Evolutionary conservation across 2,888 invertebrate species (phyloP).

Genomic region (Cheilosia variabilis): DNA sequence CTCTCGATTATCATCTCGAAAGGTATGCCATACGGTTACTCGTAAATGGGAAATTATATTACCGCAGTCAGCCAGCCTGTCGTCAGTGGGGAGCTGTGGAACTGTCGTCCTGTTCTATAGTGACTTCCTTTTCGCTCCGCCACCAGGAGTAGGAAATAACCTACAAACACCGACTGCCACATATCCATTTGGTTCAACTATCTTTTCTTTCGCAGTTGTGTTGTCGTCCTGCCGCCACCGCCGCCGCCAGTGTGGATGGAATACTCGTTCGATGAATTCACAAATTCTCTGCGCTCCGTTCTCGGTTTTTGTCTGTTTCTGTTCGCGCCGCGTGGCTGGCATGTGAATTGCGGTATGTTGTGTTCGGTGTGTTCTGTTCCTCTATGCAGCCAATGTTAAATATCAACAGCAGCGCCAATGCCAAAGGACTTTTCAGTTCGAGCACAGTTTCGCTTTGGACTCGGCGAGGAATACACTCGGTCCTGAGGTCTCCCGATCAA

Average conservation of each 20-base stretch:
- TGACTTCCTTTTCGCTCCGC: conserved; percentile 29
- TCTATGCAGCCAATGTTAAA: conserved; percentile 45
- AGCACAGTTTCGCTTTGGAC: conserved; percentile 60
- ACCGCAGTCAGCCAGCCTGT: conserved; percentile 67
- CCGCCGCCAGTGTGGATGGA: conserved; percentile 33
- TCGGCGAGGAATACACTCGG: conserved; percentile 51
- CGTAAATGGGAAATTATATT: conserved; percentile 38
- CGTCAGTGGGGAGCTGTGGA: conserved; percentile 40
- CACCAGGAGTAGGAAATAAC: conserved; percentile 25
- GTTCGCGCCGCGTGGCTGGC: conserved; percentile 37
- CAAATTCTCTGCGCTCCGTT: conserved; percentile 11
- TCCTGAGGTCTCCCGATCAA: conserved; percentile 22
- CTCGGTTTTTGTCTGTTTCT: conserved; percentile 45
- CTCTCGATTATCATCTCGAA: conserved; percentile 25
- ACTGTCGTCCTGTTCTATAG: conserved; percentile 30
- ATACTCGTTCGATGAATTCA: conserved; percentile 51
- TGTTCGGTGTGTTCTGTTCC: background rate
- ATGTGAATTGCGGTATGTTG: conserved; percentile 29
- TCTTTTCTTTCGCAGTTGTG: conserved; percentile 31
- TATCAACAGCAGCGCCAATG: conserved; percentile 28
- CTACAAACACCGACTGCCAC: conserved; percentile 25
- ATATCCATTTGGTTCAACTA: conserved; percentile 35
- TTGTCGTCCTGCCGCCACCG: conserved; percentile 14
- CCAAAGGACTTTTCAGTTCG: conserved; percentile 52
- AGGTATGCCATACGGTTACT: background rate